Evolutionary conservation across 2,113 vertebrate species (phyloP).

Genomic region (Siniperca knerii): DNA sequence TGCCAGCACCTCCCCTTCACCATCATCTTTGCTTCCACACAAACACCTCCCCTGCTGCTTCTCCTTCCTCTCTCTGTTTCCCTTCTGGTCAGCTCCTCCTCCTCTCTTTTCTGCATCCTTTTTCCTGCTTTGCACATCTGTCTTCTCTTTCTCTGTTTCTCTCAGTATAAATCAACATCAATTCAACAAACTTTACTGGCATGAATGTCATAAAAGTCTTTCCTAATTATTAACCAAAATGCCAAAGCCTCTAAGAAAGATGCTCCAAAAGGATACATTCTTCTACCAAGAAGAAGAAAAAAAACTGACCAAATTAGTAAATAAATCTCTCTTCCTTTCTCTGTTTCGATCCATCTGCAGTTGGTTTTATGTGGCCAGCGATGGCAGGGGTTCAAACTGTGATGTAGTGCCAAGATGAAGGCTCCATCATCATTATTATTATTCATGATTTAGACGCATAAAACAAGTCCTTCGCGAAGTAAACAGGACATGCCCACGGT

Average conservation of each 20-base stretch:
- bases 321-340: constrained; percentile 32
- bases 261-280: not conserved
- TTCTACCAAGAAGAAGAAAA: not conserved
- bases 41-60: constrained; percentile 42
- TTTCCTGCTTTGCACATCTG: constrained; percentile 1
- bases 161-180: constrained; percentile 24
- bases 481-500: constrained; percentile 66
- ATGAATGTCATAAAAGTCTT: constrained; percentile 47
- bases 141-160: constrained; percentile 8
- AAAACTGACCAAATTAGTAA: constrained; percentile 20
- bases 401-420: constrained; percentile 60
- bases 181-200: constrained; percentile 26
- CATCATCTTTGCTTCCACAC: constrained; percentile 26
- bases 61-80: constrained; percentile 51
- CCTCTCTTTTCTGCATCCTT: constrained; percentile 3
- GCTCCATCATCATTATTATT: constrained; percentile 61
- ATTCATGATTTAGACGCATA: constrained; percentile 67
- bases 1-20: constrained; percentile 25
- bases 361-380: constrained; percentile 45
- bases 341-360: constrained; percentile 30
- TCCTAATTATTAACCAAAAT: constrained; percentile 47
- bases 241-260: constrained; percentile 17
- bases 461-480: constrained; percentile 69
- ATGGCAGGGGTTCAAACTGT: constrained; percentile 51
- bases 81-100: constrained; percentile 43